Conservation (phyloP, 2,113 vertebrate genomes). For the Bettongia penicillata region DNA sequence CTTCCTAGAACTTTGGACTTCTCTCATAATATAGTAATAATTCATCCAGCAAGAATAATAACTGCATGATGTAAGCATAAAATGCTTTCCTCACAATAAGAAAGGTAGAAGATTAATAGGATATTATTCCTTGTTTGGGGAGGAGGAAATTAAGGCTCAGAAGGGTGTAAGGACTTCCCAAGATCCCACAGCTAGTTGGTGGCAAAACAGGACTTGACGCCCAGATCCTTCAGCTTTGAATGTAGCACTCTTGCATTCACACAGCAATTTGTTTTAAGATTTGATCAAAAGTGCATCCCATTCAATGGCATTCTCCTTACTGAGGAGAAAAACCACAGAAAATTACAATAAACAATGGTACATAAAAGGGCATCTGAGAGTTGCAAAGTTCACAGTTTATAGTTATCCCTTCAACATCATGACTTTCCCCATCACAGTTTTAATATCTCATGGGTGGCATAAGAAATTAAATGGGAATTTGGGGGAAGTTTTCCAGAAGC, state of each 20-base stretch:
- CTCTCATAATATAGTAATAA: not conserved
- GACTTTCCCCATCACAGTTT: not conserved
- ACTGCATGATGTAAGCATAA: not conserved
- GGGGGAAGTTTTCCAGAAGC: not conserved
- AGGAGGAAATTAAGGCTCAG: not conserved
- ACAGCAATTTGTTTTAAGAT: not conserved
- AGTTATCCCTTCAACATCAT: not conserved
- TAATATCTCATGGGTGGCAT: not conserved
- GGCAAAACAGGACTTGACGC: not conserved
- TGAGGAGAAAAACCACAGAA: not conserved
- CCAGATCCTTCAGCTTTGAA: not conserved
- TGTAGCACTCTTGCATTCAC: not conserved
- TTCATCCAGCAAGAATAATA: not conserved
- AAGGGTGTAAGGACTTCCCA: not conserved
- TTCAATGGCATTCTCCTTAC: not conserved
- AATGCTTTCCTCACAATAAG: not conserved
- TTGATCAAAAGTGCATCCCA: not conserved
- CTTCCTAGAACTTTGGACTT: not conserved
- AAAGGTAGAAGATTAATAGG: not conserved
- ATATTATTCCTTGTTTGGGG: not conserved
- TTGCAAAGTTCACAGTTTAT: not conserved
- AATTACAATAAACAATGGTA: not conserved
- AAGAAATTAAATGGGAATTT: not conserved
- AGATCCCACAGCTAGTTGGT: not conserved
- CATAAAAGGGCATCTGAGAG: not conserved